Percentiles rank a stretch among this genome's conserved stretches.
Evolutionary conservation across 2,888 invertebrate species (phyloP).

Genomic region (Dicycla oo): DNA sequence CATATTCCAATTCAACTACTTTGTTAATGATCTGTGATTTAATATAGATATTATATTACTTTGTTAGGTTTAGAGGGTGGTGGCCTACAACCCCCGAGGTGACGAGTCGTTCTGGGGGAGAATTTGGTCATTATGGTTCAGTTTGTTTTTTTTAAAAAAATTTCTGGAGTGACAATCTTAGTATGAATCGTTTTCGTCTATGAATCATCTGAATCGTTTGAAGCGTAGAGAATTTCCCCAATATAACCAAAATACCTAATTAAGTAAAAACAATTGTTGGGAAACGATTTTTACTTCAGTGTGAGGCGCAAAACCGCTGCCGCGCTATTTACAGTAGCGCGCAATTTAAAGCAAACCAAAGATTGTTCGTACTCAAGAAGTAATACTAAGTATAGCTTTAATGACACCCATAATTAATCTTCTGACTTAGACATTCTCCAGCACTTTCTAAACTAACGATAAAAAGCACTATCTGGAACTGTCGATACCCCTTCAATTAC

Average conservation of each 20-base stretch:
- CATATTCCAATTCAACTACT: no score
- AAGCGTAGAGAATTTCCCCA: no score
- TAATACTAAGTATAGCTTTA: neutral
- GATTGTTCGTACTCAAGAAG: neutral
- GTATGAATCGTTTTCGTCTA: no score
- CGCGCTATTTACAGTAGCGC: neutral
- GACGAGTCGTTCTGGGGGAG: no score
- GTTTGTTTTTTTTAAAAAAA: no score
- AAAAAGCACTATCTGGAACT: slow-evolving; percentile 11
- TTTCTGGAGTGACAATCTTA: no score
- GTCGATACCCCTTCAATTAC: slow-evolving; percentile 25
- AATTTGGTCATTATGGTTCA: no score
- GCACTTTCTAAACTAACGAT: neutral
- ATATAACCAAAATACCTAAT: neutral
- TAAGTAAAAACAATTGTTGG: neutral
- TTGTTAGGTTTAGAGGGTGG: no score
- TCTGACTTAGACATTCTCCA: neutral
- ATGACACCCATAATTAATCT: neutral
- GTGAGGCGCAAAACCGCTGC: neutral
- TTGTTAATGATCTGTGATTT: no score
- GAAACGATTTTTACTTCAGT: neutral
- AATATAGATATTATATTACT: no score
- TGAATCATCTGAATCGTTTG: no score
- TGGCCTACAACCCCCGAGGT: no score
- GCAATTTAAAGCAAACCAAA: neutral